Evolutionary conservation across 2,888 invertebrate species (phyloP), one percentile per base, ranked within the genome.

Genomic region (Aphodius sticticus): DNA sequence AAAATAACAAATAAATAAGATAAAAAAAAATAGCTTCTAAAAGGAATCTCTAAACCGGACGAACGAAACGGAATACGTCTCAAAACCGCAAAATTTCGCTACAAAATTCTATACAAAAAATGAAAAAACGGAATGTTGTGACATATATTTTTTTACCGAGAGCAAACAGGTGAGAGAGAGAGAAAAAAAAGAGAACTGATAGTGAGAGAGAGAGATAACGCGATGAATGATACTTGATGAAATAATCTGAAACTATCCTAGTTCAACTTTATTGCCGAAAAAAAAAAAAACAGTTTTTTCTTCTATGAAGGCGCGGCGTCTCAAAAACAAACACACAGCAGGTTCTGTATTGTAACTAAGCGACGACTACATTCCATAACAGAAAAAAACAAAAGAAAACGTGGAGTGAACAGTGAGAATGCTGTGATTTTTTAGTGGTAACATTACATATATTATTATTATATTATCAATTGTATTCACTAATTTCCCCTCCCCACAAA

Each of bases 321-420:
- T 76, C 76, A 77, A 70, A 74, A 26, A 70, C 76, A 81, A 75
- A 77, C 76, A 82, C 81, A 83, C 83, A 83, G 82, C 83, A 83
- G 83, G 82, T 83, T 81, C 82, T 82, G 82, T 82, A 82, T 80
- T 77, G 80, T 76, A 77, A 77, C 78, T 80, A 79, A 79, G 78
- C 79, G 79, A 81, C 80, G 80, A 77, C 26, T 7, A 82, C 83
- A 81, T 82, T 83, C 83, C 83, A 81, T 74, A 76, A 53, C 35
- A 71, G 38, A 71, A 14, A 72, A 77, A 78, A 76, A 70, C 53
- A 38, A 77, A 79, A 79, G 75, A 76, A 74, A 80, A 69, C 76
- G 80, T 83, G 85, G 85, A 85, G 84, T 86, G 86, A 85, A 86
- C 86, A 86, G 86, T 85, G 83, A 85, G 85, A 84, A 86, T 85